A percentile compares a stretch with the other conserved stretches of the same genome.
These are phyloP conservation scores for Chydorus sphaericus DNA, from an alignment of 2,888 invertebrate genomes.

Conservation along the genomic window DNA sequence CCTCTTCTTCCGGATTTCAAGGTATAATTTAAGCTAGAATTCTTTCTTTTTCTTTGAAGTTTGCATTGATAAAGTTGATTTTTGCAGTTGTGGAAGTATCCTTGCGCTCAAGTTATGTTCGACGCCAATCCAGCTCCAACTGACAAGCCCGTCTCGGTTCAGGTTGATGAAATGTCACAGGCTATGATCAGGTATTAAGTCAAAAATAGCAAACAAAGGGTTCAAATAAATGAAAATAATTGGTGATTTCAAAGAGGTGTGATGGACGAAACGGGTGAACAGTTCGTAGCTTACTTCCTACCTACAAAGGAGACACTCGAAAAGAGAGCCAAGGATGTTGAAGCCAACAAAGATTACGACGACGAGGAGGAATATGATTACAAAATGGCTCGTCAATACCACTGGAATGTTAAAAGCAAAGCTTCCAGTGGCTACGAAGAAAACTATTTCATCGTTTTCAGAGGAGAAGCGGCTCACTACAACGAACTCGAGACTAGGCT, in stretches of 20 bases:
- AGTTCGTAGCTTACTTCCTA: constrained; percentile 96
- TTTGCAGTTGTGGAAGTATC: constrained; percentile 81
- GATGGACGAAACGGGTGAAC: constrained; percentile 96
- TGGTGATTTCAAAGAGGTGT: constrained; percentile 61
- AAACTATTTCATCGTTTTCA: constrained; percentile 87
- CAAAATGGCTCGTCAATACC: constrained; percentile 93
- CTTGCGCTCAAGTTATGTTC: constrained; percentile 91
- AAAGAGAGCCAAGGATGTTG: constrained; percentile 70
- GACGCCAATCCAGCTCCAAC: constrained; percentile 93
- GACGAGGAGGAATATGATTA: constrained; percentile 92
- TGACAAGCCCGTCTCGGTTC: constrained; percentile 69
- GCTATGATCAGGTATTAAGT: constrained; percentile 85
- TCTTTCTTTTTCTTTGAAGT: neutral
- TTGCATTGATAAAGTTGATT: neutral
- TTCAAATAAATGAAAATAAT: neutral
- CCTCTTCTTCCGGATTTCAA: constrained; percentile 90
- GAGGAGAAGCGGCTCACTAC: constrained; percentile 81
- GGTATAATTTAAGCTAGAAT: constrained; percentile 28
- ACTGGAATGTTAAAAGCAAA: constrained; percentile 98
- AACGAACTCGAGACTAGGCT: constrained; percentile 81
- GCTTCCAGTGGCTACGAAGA: constrained; percentile 89
- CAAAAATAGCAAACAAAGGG: neutral
- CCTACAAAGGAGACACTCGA: constrained; percentile 83
- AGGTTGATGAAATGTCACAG: constrained; percentile 95
- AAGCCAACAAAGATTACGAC: constrained; percentile 58